phyloP scores from a whole-genome alignment of 2,888 invertebrate genomes.

The Margaritifera margaritifera region DNA sequence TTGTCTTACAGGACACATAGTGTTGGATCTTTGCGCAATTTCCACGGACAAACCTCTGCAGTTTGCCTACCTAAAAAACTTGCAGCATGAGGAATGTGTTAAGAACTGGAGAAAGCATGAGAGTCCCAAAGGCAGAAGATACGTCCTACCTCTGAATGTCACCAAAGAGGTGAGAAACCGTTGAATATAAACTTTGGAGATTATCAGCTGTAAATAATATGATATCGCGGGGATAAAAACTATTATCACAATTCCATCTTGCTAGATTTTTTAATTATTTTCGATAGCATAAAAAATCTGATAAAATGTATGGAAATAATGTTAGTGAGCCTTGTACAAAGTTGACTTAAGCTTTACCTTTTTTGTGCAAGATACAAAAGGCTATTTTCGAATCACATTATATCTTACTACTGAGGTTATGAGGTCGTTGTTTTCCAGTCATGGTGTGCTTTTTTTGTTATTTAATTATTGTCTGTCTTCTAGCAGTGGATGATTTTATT shows the following conservation, averaged over 20 bases:
- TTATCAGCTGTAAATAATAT: not conserved
- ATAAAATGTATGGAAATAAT: no score
- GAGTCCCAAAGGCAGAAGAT: constrained; percentile 76
- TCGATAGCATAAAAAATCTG: not conserved
- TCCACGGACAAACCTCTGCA: constrained; percentile 52
- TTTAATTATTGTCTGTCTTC: no score
- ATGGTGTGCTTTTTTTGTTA: no score
- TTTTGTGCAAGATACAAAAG: no score
- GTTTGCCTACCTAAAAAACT: constrained; percentile 52
- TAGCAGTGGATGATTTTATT: no score
- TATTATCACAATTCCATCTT: not conserved
- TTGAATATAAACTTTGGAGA: not conserved
- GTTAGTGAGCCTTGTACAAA: no score
- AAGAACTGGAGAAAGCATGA: constrained; percentile 15
- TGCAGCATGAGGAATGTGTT: constrained; percentile 23
- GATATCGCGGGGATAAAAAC: not conserved
- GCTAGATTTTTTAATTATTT: not conserved
- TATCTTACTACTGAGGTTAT: no score
- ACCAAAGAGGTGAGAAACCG: constrained; percentile 21
- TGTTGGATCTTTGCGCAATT: constrained; percentile 49
- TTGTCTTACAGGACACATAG: constrained; percentile 32
- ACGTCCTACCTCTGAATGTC: constrained; percentile 80
- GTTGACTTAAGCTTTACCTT: no score
- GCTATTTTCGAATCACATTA: no score
- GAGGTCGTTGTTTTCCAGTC: no score